phyloP scores from a whole-genome alignment of 2,113 vertebrate species.

The Cheilinus undulatus region DNA sequence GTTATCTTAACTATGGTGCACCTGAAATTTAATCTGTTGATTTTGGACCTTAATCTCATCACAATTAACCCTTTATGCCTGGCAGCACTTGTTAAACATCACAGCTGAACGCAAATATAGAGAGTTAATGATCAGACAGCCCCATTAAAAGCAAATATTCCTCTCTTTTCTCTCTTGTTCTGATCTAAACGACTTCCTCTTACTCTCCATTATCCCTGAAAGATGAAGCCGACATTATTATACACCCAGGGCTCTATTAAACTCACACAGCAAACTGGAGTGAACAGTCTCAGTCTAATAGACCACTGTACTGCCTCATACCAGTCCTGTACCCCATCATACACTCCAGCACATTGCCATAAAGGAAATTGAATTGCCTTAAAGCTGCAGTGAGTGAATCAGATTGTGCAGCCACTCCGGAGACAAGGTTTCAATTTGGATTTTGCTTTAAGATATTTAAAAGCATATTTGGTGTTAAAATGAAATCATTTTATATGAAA shows the following conservation, averaged over 20 bases:
- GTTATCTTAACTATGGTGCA: no score
- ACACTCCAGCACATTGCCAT: conserved; percentile 28
- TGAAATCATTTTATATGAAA: neutral
- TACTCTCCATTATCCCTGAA: conserved; percentile 2
- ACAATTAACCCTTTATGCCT: no score
- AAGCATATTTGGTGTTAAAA: neutral
- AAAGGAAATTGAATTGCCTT: conserved; percentile 50
- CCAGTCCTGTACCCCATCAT: conserved; percentile 1
- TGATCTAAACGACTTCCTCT: conserved; percentile 1
- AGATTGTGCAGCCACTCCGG: neutral
- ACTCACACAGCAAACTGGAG: conserved; percentile 40
- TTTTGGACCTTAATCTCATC: no score
- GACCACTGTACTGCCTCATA: conserved; percentile 13
- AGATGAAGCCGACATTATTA: conserved; percentile 41
- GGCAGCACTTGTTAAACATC: no score
- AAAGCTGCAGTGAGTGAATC: conserved; percentile 27
- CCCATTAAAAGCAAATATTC: neutral
- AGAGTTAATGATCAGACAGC: conserved; percentile 6
- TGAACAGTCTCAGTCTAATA: conserved; percentile 30
- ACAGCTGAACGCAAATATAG: no score
- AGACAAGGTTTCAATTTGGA: neutral
- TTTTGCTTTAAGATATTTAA: no score
- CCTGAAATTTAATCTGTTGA: no score
- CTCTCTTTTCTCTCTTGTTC: neutral
- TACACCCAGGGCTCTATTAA: conserved; percentile 55